Conservation (phyloP, 2,113 vertebrate genomes). For the Chroicocephalus ridibundus region DNA sequence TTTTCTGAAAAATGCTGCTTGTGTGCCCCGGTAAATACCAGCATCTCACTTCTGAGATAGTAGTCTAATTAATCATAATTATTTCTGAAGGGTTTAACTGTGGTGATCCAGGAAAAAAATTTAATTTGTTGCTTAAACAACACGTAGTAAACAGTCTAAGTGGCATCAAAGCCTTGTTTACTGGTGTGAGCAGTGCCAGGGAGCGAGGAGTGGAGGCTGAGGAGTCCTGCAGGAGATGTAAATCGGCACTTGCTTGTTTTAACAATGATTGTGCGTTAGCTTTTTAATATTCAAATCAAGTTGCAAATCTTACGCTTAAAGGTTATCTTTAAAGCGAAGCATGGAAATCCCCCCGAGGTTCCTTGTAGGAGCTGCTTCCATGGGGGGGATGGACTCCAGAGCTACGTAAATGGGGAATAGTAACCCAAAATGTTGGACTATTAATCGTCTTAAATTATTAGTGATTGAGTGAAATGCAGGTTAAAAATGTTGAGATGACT, state of each 20-base stretch:
- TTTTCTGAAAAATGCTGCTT: not conserved
- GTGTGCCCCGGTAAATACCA: not conserved
- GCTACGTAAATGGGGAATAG: rapidly evolving
- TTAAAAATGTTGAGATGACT: rapidly evolving
- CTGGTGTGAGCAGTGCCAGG: not conserved
- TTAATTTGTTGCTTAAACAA: not conserved
- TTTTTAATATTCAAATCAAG: not conserved
- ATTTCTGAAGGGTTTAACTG: not conserved
- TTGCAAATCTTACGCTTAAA: not conserved
- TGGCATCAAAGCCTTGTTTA: not conserved
- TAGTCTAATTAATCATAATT: rapidly evolving
- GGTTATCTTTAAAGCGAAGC: not conserved
- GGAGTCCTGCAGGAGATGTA: not conserved
- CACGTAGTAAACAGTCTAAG: not conserved
- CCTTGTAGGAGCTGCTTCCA: not conserved
- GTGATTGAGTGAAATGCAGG: not conserved
- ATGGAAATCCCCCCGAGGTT: not conserved
- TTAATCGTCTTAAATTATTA: not conserved
- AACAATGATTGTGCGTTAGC: rapidly evolving
- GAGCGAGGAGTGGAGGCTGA: not conserved
- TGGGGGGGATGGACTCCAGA: not conserved
- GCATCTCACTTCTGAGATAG: rapidly evolving
- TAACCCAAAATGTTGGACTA: not conserved
- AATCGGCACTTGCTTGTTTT: not conserved
- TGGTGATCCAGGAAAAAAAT: not conserved